Evolutionary conservation across 2,888 invertebrate genomes (phyloP).

Genomic region (Kuschelorhynchus macadamiae): DNA sequence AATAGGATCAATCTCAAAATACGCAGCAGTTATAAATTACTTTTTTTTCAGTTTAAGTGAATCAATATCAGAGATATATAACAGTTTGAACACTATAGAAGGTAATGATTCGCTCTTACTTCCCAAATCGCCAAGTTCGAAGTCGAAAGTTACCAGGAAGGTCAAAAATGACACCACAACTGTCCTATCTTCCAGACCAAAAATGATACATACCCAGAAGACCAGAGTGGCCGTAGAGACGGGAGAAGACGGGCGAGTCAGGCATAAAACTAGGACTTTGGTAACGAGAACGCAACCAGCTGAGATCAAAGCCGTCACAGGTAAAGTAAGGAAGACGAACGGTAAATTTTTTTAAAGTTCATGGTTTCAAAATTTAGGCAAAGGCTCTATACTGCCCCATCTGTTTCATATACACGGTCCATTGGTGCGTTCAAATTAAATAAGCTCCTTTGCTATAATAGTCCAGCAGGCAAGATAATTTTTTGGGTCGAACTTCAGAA

Average conservation of each 20-base stretch:
- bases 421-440: neutral
- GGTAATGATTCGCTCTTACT: constrained; percentile 70
- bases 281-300: constrained; percentile 71
- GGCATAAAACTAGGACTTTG: constrained; percentile 74
- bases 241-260: constrained; percentile 70
- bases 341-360: too few relatives aligned
- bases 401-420: neutral
- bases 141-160: constrained; percentile 53
- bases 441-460: neutral
- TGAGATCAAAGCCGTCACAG: constrained; percentile 68
- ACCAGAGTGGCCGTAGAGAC: constrained; percentile 72
- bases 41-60: constrained; percentile 58
- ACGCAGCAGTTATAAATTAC: too few relatives aligned
- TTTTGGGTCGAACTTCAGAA: neutral
- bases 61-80: constrained; percentile 68
- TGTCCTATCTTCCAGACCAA: constrained; percentile 73
- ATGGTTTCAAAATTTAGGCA: too few relatives aligned
- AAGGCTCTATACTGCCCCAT: too few relatives aligned
- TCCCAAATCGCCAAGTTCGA: constrained; percentile 64
- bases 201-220: constrained; percentile 85
- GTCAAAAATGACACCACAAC: constrained; percentile 61
- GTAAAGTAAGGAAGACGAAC: constrained; percentile 41
- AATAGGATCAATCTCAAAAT: too few relatives aligned
- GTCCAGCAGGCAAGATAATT: neutral
- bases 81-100: constrained; percentile 64